These are phyloP conservation scores for Stenodema calcarata DNA, from an alignment of 2,888 invertebrate species.

Conservation along the genomic window DNA sequence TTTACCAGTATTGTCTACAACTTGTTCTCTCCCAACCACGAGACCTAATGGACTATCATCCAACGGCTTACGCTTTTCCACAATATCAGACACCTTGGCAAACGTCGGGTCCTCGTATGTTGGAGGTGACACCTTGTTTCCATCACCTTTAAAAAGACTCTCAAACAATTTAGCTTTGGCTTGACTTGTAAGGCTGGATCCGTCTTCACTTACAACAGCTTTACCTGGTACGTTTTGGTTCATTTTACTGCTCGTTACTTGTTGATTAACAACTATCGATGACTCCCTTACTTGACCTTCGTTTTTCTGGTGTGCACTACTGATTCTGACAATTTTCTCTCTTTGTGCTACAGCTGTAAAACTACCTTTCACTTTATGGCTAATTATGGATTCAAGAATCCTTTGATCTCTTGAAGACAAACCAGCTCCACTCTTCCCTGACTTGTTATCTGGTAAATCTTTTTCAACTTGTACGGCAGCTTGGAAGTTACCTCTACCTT, in stretches of 20 bases:
- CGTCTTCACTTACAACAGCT: background rate
- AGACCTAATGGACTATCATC: background rate
- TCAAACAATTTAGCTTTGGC: background rate
- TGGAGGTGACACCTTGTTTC: background rate
- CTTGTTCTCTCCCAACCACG: background rate
- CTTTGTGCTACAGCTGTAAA: background rate
- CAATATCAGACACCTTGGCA: background rate
- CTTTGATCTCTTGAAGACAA: slow-evolving; percentile 6
- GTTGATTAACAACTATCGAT: background rate
- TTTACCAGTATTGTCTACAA: background rate
- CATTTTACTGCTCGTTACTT: background rate
- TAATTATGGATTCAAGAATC: slow-evolving; percentile 3
- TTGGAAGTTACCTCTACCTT: background rate
- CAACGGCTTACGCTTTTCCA: background rate
- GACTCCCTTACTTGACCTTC: background rate
- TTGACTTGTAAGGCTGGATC: background rate
- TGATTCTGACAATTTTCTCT: background rate
- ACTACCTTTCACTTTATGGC: slow-evolving; percentile 19
- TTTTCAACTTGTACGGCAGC: background rate
- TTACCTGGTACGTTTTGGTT: background rate
- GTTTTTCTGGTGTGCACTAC: background rate
- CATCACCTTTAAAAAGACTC: background rate
- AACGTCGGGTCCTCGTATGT: background rate
- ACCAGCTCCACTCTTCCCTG: background rate
- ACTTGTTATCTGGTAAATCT: background rate